Evolutionary conservation across 2,888 invertebrate genomes (phyloP).

Genomic region (Phyto melanocephala): DNA sequence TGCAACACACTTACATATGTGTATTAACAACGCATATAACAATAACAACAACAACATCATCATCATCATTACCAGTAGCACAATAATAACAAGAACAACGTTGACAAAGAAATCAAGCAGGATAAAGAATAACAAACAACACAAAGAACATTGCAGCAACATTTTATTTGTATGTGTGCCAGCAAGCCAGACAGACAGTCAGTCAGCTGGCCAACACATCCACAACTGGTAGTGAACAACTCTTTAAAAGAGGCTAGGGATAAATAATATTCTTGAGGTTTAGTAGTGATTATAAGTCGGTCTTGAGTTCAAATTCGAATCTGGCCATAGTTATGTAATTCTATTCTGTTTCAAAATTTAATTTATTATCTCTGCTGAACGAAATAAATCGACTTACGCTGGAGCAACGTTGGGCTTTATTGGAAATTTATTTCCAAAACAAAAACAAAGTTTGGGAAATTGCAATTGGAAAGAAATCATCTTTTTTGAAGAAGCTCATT

Average conservation of each 20-base stretch:
- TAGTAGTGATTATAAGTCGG: no score
- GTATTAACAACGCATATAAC: neutral
- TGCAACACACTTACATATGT: neutral
- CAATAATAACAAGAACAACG: slow-evolving; percentile 43
- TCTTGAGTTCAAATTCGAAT: no score
- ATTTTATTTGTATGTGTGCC: neutral
- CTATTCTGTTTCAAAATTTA: no score
- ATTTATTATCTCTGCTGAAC: no score
- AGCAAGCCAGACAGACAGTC: no score
- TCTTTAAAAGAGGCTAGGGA: neutral
- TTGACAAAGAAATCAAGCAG: slow-evolving; percentile 58
- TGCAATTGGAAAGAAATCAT: no score
- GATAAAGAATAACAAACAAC: slow-evolving; percentile 33
- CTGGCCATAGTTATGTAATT: no score
- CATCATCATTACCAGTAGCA: slow-evolving; percentile 8
- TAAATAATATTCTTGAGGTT: neutral
- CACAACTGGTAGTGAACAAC: slow-evolving; percentile 7
- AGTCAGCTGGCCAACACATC: neutral
- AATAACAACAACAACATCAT: slow-evolving; percentile 14
- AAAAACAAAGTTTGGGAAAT: no score
- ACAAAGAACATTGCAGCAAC: neutral
- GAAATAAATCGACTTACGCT: no score
- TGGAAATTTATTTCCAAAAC: no score
- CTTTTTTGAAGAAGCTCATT: no score
- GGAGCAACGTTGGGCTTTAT: no score